Evolutionary conservation across 2,888 invertebrate species (phyloP).

Genomic region (Zele albiditarsus): DNA sequence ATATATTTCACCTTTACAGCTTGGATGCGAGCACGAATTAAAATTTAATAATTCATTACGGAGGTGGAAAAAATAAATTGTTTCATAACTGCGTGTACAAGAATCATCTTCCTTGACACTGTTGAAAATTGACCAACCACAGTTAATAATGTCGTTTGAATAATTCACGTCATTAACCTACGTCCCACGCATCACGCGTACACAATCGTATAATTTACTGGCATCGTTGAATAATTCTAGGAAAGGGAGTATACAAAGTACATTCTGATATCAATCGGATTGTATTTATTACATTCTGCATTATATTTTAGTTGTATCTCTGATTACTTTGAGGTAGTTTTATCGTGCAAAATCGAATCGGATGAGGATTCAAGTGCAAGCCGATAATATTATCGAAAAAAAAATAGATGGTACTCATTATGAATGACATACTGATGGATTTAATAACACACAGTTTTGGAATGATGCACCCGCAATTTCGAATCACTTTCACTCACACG

Average conservation of each 20-base stretch:
- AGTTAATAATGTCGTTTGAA: conserved; percentile 12
- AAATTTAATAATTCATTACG: background rate
- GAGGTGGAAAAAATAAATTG: background rate
- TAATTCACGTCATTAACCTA: conserved; percentile 30
- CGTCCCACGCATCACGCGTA: conserved; percentile 1
- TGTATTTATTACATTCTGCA: too few relatives aligned
- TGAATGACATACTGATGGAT: too few relatives aligned
- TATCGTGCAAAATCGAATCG: too few relatives aligned
- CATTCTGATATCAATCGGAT: conserved; percentile 60
- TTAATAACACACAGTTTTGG: too few relatives aligned
- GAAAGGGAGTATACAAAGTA: background rate
- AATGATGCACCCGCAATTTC: too few relatives aligned
- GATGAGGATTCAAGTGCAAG: too few relatives aligned
- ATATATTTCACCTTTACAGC: background rate
- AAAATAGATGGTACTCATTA: too few relatives aligned
- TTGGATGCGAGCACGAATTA: background rate
- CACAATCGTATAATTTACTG: background rate
- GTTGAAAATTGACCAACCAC: background rate
- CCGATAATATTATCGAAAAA: too few relatives aligned
- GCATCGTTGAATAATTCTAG: background rate
- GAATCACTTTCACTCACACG: too few relatives aligned
- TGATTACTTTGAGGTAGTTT: too few relatives aligned
- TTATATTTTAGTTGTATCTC: too few relatives aligned
- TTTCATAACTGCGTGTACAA: background rate
- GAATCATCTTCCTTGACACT: background rate